Conservation (phyloP, 2,113 vertebrate species). For the Otis tarda region DNA sequence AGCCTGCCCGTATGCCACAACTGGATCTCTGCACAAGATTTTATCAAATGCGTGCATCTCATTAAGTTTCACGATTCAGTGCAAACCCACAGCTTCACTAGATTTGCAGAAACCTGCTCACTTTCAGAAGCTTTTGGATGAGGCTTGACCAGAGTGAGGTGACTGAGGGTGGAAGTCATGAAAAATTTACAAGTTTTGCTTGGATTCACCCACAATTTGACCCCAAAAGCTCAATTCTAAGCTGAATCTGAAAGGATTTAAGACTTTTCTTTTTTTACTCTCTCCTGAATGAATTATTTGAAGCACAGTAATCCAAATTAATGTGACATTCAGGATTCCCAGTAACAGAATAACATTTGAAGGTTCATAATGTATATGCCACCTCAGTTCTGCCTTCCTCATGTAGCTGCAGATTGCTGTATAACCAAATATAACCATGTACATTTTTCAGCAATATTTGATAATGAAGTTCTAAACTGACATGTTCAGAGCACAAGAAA, state of each 20-base stretch:
- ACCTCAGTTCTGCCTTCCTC: neutral
- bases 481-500: neutral
- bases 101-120: neutral
- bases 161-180: neutral
- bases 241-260: neutral
- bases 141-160: neutral
- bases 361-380: neutral
- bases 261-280: neutral
- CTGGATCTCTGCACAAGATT: neutral
- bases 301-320: neutral
- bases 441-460: constrained; percentile 6
- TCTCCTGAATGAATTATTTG: neutral
- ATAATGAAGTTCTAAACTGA: neutral
- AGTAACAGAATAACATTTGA: neutral
- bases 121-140: neutral
- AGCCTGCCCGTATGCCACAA: neutral
- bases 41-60: neutral
- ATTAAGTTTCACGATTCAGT: neutral
- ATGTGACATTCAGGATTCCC: neutral
- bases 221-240: neutral
- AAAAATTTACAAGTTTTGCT: neutral
- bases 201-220: neutral
- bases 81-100: neutral
- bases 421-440: neutral
- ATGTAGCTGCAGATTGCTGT: neutral